Evolutionary conservation across 2,113 vertebrate genomes (phyloP), one percentile per base, ranked within the genome.

Genomic region (Onychostoma macrolepis): DNA sequence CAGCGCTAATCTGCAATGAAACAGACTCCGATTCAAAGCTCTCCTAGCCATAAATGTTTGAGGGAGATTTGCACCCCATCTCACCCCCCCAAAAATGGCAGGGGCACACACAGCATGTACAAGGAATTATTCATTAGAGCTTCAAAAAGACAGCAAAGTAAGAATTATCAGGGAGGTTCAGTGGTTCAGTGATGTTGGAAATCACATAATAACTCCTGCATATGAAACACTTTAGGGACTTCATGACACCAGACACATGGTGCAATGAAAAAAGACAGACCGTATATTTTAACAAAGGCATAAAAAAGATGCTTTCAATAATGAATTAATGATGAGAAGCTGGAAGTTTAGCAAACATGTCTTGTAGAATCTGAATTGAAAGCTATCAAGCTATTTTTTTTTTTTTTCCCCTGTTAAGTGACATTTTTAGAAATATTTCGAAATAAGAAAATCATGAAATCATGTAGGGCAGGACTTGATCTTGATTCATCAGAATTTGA

Each of bases 1-100:
- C 48, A 33, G 41, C 4, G 61, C 86, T 85, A 88, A 91, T 91
- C 88, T 86, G 30, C 58, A 43, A 85, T 90, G 89, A 91, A 91
- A 90, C 87, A 86, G 87, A 84, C 86, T 87, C 71, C 4, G 43
- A 89, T 87, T 88, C 86, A 87, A 87, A 90, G 80, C 79, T 84
- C 76, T 85, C 13, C 2, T 19, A 56, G 71, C 77, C 26, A 80
- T 88, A 78, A 80, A 85, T 84, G 86, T 88, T 86, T 89, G 87
- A 91, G 36, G 50, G 45, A 88, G 87, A 88, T 88, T 83, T 85
- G 41, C 78, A 76, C 28, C 28, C 43, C 30, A 41, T 3, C 6
- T 3, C 6, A 1, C 19, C 50, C 12, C 5, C 17, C 8, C 78
- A 82, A 61, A 75, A 80, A 38, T 6, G 2, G 21, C 56, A n/a